Evolutionary conservation across 2,113 vertebrate genomes (phyloP), one percentile per base, ranked within the genome.

Genomic region (Thunnus thynnus): DNA sequence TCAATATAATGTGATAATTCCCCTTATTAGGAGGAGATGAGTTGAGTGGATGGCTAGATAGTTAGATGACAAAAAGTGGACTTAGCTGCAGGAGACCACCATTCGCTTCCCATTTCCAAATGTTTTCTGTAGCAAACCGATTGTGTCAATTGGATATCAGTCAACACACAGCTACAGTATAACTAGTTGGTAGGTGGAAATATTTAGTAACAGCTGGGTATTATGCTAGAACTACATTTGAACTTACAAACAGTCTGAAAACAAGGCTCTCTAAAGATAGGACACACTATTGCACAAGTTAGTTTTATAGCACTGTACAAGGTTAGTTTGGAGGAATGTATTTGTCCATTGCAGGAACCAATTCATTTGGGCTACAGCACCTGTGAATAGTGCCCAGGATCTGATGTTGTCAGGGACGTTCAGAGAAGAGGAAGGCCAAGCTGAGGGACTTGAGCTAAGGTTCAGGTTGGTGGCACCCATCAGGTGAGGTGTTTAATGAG

Each of bases 401-500:
- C 67, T 55, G n/a, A 63, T 77, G 25, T 44, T 78, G 16, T 52
- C 51, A 58, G 58, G 30, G 78, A 78, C 56, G 69, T 47, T 77
- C 63, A 56, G 27, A 73, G 47, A 47, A 54, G 64, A 60, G 62
- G 55, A 69, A 58, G 16, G 69, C 60, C 78, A 82, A 82, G 76
- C 61, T 44, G 17, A 78, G 46, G 72, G 87, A 86, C 36, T 72
- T 75, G 30, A 78, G 71, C 48, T 60, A 58, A 82, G 69, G 77
- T 67, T 83, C 76, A 83, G 82, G 85, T 66, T 82, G 86, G 83
- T 84, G 82, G 75, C 79, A 74, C 66, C 86, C 80, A 81, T 83
- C 91, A 78, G 81, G 62, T 82, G 82, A 89, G 75, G 83, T 90
- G 91, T 92, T 90, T 90, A 90, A 93, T 93, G 90, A 92, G 89